Conservation (phyloP, 2,888 invertebrate species). For the Ophion obscuratus region DNA sequence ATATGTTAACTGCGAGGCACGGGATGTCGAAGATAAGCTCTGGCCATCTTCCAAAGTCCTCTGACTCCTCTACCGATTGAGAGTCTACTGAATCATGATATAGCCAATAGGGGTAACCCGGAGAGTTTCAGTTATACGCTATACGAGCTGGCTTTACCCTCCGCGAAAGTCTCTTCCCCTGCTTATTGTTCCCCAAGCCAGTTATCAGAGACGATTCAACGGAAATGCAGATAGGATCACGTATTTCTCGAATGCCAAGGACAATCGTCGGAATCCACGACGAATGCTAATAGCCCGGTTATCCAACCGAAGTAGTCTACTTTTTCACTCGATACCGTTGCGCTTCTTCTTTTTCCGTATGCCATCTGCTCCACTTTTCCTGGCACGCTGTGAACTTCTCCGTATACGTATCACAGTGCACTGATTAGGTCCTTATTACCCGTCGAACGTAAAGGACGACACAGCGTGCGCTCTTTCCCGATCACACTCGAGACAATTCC, state of each 20-base stretch:
- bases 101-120: constrained; percentile 45
- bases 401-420: neutral
- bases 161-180: constrained; percentile 4
- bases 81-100: constrained; percentile 33
- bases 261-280: constrained; percentile 31
- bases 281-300: constrained; percentile 52
- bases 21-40: constrained; percentile 64
- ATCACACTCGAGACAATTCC: constrained; percentile 30
- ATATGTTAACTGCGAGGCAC: constrained; percentile 60
- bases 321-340: constrained; percentile 19
- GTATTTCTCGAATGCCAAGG: constrained; percentile 20
- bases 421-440: constrained; percentile 41
- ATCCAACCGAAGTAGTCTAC: constrained; percentile 36
- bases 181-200: constrained; percentile 8
- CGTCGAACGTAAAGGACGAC: constrained; percentile 35
- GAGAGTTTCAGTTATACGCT: constrained; percentile 52
- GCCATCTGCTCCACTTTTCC: constrained; percentile 22
- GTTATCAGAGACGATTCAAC: constrained; percentile 27
- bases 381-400: constrained; percentile 14
- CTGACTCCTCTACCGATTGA: constrained; percentile 34
- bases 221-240: constrained; percentile 43
- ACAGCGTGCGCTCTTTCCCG: neutral
- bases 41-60: constrained; percentile 65
- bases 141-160: constrained; percentile 41
- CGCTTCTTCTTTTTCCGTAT: neutral